Percentiles rank a stretch among this genome's conserved stretches.
phyloP scores from a whole-genome alignment of 2,797 vertebrate genomes.

The Acrocephalus scirpaceus region DNA sequence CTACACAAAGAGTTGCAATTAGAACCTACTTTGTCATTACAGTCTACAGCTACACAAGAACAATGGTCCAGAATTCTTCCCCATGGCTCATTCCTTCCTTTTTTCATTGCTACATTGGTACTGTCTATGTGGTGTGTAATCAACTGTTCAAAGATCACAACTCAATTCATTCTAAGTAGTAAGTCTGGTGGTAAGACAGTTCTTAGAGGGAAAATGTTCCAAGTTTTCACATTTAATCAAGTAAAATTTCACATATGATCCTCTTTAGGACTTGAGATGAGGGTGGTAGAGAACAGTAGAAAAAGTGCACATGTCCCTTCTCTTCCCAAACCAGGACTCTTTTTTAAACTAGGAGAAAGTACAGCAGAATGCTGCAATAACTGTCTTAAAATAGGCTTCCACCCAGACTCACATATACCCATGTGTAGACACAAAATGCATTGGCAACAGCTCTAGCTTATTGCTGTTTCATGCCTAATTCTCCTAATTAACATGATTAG shows the following conservation, averaged over 20 bases:
- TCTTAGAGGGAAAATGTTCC: background rate
- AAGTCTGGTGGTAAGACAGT: background rate
- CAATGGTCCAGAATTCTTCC: background rate
- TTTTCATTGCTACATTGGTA: background rate
- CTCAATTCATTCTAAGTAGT: background rate
- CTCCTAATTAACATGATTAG: constrained; percentile 20
- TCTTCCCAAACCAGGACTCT: background rate
- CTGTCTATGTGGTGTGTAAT: background rate
- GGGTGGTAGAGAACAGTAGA: background rate
- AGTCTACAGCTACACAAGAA: background rate
- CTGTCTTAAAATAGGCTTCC: background rate
- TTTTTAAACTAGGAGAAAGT: background rate
- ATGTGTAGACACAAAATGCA: background rate
- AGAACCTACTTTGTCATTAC: background rate
- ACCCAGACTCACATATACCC: background rate
- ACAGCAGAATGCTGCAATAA: background rate
- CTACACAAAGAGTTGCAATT: background rate
- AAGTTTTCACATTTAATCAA: background rate
- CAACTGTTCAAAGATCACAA: background rate
- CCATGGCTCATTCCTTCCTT: background rate
- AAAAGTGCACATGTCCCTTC: fast-evolving
- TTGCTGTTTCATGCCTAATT: constrained; percentile 30
- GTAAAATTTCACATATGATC: background rate
- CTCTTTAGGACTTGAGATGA: background rate
- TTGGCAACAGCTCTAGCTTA: background rate